Conservation (phyloP, 2,113 vertebrate genomes). For the human (Homo sapiens) region GRCh38 chr20:16604001-16604500, state of each 20-base stretch:
- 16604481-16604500: not conserved
- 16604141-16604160: not conserved
- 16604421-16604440: not conserved
- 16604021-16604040: no score
- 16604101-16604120: not conserved
- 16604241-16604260: not conserved
- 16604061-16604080: not conserved
- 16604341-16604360: not conserved
- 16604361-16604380: not conserved
- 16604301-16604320: not conserved
- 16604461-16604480: not conserved
- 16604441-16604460: not conserved
- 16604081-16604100: not conserved
- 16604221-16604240: not conserved
- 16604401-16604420: not conserved
- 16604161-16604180: not conserved
- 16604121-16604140: not conserved
- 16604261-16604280: not conserved
- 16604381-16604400: not conserved
- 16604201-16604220: not conserved
- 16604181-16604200: not conserved
- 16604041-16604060: not conserved
- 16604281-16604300: not conserved
- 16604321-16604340: slow-evolving; percentile 1
- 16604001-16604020: no score